These are phyloP conservation scores for Coregonus suidteri DNA, from an alignment of 2,797 vertebrate species.

Conservation along the genomic window DNA sequence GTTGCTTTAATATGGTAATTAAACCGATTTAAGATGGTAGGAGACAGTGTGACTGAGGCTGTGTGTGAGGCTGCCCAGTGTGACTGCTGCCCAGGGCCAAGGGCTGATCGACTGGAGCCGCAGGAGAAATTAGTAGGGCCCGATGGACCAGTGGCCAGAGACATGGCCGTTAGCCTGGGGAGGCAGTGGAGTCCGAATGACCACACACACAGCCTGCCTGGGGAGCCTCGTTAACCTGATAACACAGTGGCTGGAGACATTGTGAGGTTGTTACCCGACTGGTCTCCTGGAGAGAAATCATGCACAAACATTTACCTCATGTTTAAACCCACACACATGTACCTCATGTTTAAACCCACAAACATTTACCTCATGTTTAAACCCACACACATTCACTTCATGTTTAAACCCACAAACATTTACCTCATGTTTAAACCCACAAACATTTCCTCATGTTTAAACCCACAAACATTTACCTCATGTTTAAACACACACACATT, in stretches of 20 bases:
- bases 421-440: too few species aligned
- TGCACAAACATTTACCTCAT: neutral
- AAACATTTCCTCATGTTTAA: neutral
- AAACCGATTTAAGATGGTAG: conserved; percentile 42
- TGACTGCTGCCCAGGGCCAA: conserved; percentile 7
- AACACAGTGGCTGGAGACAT: neutral
- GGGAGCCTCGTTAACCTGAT: conserved; percentile 9
- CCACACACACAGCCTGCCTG: conserved; percentile 9
- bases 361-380: too few species aligned
- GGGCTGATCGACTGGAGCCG: conserved; percentile 14
- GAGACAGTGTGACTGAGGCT: neutral
- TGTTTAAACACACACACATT: conserved; percentile 1
- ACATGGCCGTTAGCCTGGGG: conserved; percentile 17
- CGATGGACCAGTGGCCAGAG: conserved; percentile 36
- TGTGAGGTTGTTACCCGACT: neutral
- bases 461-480: neutral
- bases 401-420: too few species aligned
- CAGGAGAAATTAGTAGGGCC: conserved; percentile 35
- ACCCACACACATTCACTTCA: too few species aligned
- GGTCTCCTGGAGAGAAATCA: neutral
- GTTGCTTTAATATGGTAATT: conserved; percentile 36
- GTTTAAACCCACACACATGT: conserved; percentile 1
- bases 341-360: too few species aligned
- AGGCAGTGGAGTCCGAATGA: neutral
- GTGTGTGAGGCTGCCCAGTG: neutral